Evolutionary conservation across 64 coral and sea anemone species (phyloP), one percentile per base, ranked within the genome.

Genomic region (Stichodactyla helianthus): DNA sequence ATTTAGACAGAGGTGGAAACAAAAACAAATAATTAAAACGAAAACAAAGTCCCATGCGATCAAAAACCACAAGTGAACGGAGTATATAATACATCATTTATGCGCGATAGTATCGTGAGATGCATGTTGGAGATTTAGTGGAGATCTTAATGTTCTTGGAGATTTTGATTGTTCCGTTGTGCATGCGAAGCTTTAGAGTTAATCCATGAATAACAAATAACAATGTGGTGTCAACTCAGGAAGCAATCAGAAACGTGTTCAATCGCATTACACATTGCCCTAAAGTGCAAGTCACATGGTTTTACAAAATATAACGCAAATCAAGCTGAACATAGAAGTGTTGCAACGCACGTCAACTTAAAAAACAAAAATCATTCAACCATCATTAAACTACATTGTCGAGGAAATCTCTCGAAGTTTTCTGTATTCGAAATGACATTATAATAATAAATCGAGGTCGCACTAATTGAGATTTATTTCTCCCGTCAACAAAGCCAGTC

Each of bases 341-440:
- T 74, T 13, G 2, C n/a, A 31, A 74, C 4, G 14, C 2, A 65
- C 26, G 11, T 31, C 6, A 74, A 31, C 68, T 23, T 11, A 74
- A n/a, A 71, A 26, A 11, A 35, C 7, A 74, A 8, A 74, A 74
- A n/a, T 74, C 25, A 26, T 74, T 20, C 63, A 22, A 20, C 5
- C 1, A 68, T 68, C 63, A 23, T 68, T 68, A 6, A 7, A 74
- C 26, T 31, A 13, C 5, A 74, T 27, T 74, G 25, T 31, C 68
- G 17, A 74, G n/a, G 25, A 31, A 74, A 4, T 28, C 25, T 74
- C 68, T 74, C 68, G 68, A 74, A 74, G 8, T 28, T 27, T 74
- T 74, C 68, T 74, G 68, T 74, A 74, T 74, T 74, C 68, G 68
- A 74, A 74, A 74, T 74, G 68, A 28, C 68, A 74, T 74, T 74